A percentile compares a stretch with the other conserved stretches of the same genome.
Evolutionary conservation across 2,797 vertebrate genomes (phyloP).

Genomic region (Corythornis leucogaster): DNA sequence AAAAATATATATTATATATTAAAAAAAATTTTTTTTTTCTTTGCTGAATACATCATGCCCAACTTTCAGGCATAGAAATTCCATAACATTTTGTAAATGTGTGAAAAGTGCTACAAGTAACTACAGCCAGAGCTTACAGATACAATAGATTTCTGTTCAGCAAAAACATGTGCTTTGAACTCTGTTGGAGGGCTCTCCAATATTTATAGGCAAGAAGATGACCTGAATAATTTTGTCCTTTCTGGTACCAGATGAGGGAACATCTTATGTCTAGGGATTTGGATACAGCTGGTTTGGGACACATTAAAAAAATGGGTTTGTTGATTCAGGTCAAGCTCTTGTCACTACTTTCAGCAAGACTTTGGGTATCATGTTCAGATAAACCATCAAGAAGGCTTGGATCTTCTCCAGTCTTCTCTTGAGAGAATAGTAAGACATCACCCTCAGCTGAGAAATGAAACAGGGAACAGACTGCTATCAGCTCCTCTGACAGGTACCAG

Average conservation of each 20-base stretch:
- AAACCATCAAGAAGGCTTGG: slow-evolving; percentile 8
- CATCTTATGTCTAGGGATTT: neutral
- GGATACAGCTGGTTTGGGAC: neutral
- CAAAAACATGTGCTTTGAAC: slow-evolving; percentile 30
- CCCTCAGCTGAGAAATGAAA: neutral
- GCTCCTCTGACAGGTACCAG: neutral
- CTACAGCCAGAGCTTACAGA: neutral
- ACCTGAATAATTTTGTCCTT: slow-evolving; percentile 18
- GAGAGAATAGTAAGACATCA: slow-evolving; percentile 37
- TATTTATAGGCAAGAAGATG: neutral
- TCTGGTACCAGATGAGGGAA: neutral
- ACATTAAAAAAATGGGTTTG: neutral
- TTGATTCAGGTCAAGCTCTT: slow-evolving; percentile 22
- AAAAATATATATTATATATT: too few species aligned
- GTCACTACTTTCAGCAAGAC: neutral
- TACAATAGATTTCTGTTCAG: neutral
- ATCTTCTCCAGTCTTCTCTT: slow-evolving; percentile 20
- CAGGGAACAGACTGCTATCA: neutral
- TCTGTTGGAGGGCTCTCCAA: neutral
- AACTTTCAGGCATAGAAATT: neutral
- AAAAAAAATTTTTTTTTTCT: too few species aligned
- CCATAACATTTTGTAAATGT: neutral
- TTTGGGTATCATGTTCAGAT: neutral
- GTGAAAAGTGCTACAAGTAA: neutral
- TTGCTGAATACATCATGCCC: neutral